A percentile compares a stretch with the other conserved stretches of the same genome.
Conservation (phyloP, 1,140 invertebrate genomes). For the Monochamus saltuarius region DNA sequence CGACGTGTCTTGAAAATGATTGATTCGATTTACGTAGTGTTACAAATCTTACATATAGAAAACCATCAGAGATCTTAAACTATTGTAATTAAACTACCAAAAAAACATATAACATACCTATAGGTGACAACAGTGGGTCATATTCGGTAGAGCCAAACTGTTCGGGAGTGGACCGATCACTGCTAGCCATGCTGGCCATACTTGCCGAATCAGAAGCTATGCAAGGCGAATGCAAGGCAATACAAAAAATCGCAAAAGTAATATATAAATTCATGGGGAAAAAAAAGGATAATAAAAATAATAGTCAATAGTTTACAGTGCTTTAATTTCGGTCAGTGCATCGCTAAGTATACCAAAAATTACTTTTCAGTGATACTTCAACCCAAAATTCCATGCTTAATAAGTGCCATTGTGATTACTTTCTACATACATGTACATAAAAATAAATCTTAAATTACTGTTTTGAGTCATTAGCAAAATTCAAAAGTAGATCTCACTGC, state of each 20-base stretch:
- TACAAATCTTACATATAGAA: too few species aligned
- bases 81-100: neutral
- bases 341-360: neutral
- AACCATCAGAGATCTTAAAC: neutral
- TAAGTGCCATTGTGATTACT: too few species aligned
- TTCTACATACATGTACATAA: too few species aligned
- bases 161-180: conserved; percentile 41
- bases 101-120: conserved; percentile 40
- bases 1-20: too few species aligned
- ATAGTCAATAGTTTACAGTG: neutral
- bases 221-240: conserved; percentile 37
- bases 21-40: too few species aligned
- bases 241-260: conserved; percentile 20
- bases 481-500: too few species aligned
- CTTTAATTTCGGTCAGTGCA: neutral
- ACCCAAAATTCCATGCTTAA: too few species aligned
- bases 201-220: conserved; percentile 51
- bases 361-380: too few species aligned
- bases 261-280: conserved; percentile 28
- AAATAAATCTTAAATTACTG: too few species aligned
- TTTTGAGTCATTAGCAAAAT: too few species aligned
- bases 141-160: conserved; percentile 32
- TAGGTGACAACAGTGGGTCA: conserved; percentile 35
- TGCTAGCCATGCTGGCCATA: conserved; percentile 49
- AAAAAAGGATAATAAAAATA: conserved; percentile 28